Evolutionary conservation across 2,113 vertebrate genomes (phyloP), one percentile per base, ranked within the genome.

Genomic region (Erythrocebus patas): DNA sequence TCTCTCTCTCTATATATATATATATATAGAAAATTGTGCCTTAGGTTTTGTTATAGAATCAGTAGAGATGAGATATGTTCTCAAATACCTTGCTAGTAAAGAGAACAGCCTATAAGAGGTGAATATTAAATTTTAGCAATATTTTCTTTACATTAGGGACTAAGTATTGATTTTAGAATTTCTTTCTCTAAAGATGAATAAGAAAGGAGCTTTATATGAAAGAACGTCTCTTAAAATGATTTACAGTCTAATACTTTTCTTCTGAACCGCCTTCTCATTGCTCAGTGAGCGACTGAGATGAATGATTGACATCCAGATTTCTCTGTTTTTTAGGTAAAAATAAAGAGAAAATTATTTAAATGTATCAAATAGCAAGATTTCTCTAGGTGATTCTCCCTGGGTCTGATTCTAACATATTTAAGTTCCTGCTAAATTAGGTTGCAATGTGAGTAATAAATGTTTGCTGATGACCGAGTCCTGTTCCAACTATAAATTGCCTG

Each of bases 341-440:
- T 13, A 80, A 5, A 27, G 35, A 81, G 4, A 72, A 61, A 30
- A 32, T 91, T 30, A 88, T 88, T 91, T 68, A 95, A 93, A 85
- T 78, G 6, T 32, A 55, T 50, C 6, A 57, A 79, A 70, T 30
- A 72, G 8, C 93, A 57, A 50, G 9, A 12, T 61, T 93, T 93
- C 25, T 8, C 55, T 35, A 0, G 9, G 12, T 93, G 55, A 18
- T 16, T 73, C 25, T 78, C 82, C 52, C 55, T 73, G 52, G n/a
- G 17, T 83, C 22, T 89, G 73, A 89, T 73, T 89, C n/a, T 64
- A 43, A 66, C 16, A 72, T 95, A 82, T 76, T 83, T 57, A 32
- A 87, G 17, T 68, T 43, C 17, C 66, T 91, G 7, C 50, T 10
- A 43, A 94, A 76, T 93, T 27, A 82, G 25, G 50, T 4, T 59